These are phyloP conservation scores for Buathra laborator DNA, from an alignment of 2,888 invertebrate genomes.

Conservation along the genomic window DNA sequence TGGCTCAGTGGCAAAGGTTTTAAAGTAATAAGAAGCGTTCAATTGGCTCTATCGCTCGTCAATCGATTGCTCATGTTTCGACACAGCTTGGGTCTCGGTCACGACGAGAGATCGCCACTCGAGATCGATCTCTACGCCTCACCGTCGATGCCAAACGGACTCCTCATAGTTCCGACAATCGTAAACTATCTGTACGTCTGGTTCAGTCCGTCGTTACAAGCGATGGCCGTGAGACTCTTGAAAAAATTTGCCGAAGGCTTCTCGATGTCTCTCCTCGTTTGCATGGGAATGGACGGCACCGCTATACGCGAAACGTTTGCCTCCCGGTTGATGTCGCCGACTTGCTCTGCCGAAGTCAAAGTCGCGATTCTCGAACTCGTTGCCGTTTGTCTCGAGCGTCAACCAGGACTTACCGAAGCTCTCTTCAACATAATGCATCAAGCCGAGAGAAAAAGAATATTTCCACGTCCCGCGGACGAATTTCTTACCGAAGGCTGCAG, in stretches of 20 bases:
- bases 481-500: slow-evolving; percentile 84
- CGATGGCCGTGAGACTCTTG: slow-evolving; percentile 86
- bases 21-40: slow-evolving; percentile 83
- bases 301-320: slow-evolving; percentile 87
- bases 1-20: slow-evolving; percentile 84
- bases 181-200: slow-evolving; percentile 87
- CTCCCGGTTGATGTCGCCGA: slow-evolving; percentile 86
- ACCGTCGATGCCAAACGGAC: slow-evolving; percentile 82
- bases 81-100: slow-evolving; percentile 80
- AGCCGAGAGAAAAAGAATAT: slow-evolving; percentile 82
- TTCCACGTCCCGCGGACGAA: slow-evolving; percentile 82
- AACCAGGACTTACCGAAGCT: slow-evolving; percentile 85
- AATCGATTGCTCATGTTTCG: slow-evolving; percentile 83
- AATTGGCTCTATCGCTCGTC: slow-evolving; percentile 83
- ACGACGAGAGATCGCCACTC: slow-evolving; percentile 81
- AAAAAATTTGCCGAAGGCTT: slow-evolving; percentile 87
- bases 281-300: slow-evolving; percentile 87
- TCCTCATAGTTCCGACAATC: slow-evolving; percentile 86
- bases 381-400: slow-evolving; percentile 84
- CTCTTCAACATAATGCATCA: slow-evolving; percentile 84
- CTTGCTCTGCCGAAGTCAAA: slow-evolving; percentile 85
- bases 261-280: slow-evolving; percentile 87
- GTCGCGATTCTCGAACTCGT: slow-evolving; percentile 85
- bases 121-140: slow-evolving; percentile 84
- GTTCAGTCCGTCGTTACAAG: slow-evolving; percentile 87